These are phyloP conservation scores for Drosophila kohkoa DNA, from an alignment of 1,140 invertebrate species.

Conservation along the genomic window DNA sequence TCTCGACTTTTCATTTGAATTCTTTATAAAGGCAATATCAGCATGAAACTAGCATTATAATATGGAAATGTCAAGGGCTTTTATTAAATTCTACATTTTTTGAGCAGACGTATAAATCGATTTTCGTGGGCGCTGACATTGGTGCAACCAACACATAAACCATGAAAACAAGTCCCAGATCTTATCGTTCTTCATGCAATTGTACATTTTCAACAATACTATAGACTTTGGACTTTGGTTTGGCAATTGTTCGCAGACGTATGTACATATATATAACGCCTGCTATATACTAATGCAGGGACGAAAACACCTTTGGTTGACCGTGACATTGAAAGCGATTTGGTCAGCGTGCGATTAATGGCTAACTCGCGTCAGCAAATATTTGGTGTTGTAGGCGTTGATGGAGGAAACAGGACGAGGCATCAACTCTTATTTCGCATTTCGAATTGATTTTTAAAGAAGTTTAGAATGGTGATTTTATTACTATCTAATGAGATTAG, in stretches of 20 bases:
- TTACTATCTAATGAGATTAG: no score
- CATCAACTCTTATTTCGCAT: background rate
- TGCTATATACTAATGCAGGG: background rate
- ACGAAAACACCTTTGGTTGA: constrained; percentile 15
- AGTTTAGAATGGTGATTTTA: background rate
- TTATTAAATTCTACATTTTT: constrained; percentile 2
- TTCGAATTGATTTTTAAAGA: constrained; percentile 1
- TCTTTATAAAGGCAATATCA: no score
- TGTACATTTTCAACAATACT: constrained; percentile 52
- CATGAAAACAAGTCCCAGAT: constrained; percentile 58
- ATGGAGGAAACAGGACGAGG: background rate
- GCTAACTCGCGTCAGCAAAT: constrained; percentile 9
- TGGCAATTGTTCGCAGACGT: constrained; percentile 1
- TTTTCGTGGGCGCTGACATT: constrained; percentile 63
- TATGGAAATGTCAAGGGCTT: background rate
- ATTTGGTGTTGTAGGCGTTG: constrained; percentile 4
- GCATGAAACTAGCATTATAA: background rate
- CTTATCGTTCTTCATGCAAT: constrained; percentile 58
- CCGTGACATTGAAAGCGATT: constrained; percentile 40
- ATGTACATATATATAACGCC: background rate
- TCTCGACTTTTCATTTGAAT: no score
- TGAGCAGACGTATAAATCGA: constrained; percentile 41
- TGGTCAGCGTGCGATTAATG: constrained; percentile 40
- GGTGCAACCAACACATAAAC: constrained; percentile 32
- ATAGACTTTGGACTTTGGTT: background rate